Evolutionary conservation across 2,797 vertebrate genomes (phyloP).

Genomic region (Cyprinella venusta): DNA sequence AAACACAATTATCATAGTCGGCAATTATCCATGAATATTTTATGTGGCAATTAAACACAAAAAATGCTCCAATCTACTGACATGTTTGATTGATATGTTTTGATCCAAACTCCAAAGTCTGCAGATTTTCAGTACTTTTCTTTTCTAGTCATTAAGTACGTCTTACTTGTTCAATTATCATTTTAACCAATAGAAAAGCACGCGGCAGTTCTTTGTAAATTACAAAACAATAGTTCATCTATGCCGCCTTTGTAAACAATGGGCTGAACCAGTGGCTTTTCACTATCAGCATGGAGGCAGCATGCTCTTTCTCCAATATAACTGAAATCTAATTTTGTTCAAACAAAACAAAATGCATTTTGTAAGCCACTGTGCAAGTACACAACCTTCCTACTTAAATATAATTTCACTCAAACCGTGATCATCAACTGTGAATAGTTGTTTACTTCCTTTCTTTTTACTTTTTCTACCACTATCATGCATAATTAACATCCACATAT

Average conservation of each 20-base stretch:
- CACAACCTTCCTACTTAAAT: not conserved
- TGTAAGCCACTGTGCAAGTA: not conserved
- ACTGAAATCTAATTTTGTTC: constrained; percentile 32
- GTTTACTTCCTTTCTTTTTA: constrained; percentile 11
- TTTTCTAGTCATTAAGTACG: constrained; percentile 14
- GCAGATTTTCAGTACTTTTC: constrained; percentile 10
- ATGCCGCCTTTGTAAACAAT: constrained; percentile 11
- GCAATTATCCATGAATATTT: constrained; percentile 39
- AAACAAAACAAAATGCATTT: constrained; percentile 22
- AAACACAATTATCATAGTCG: constrained; percentile 44
- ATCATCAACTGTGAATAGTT: constrained; percentile 17
- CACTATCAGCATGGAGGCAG: constrained; percentile 30
- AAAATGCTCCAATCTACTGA: constrained; percentile 10
- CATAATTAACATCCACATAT: constrained; percentile 19
- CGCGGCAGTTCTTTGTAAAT: constrained; percentile 5
- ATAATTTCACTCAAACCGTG: not conserved
- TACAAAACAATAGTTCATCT: constrained; percentile 25
- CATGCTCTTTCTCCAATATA: constrained; percentile 4
- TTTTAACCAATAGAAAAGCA: constrained; percentile 16
- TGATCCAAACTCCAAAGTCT: constrained; percentile 12
- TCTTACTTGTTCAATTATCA: constrained; percentile 12
- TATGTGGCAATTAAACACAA: constrained; percentile 35
- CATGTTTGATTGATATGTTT: constrained; percentile 10
- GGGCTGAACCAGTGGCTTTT: constrained; percentile 18
- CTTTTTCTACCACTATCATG: constrained; percentile 14